phyloP scores from a whole-genome alignment of 2,888 invertebrate species.

The Clistopyga incitator region DNA sequence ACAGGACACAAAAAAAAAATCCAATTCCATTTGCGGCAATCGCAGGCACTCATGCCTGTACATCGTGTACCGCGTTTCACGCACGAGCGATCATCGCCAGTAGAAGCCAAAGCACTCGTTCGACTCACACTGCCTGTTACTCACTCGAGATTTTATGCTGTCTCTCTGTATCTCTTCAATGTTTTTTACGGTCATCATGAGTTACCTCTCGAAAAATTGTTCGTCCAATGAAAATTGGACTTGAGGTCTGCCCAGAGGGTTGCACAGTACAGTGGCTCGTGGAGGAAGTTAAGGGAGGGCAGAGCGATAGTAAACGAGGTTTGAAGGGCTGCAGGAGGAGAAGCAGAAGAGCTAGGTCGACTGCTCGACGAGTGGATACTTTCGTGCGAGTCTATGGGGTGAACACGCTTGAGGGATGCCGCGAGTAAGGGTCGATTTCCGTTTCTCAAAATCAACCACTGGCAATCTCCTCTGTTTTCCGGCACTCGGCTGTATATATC shows the following conservation, averaged over 20 bases:
- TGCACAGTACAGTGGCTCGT: conserved; percentile 7
- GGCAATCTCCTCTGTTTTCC: conserved; percentile 54
- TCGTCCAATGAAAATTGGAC: conserved; percentile 56
- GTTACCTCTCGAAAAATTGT: conserved; percentile 53
- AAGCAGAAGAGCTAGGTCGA: conserved; percentile 8
- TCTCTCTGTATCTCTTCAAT: conserved; percentile 20
- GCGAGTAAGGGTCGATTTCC: conserved; percentile 60
- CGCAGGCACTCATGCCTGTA: conserved; percentile 13
- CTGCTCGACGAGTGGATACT: conserved; percentile 55
- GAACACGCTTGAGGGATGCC: conserved; percentile 54
- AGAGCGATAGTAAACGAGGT: conserved; percentile 36
- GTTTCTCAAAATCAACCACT: conserved; percentile 61
- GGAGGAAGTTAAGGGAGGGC: conserved; percentile 4
- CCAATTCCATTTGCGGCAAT: conserved; percentile 19
- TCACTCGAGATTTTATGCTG: conserved; percentile 20
- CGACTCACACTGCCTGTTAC: neutral
- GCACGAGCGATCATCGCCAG: conserved; percentile 27
- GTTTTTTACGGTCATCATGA: conserved; percentile 48
- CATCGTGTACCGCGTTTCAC: conserved; percentile 14
- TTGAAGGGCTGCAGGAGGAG: conserved; percentile 24
- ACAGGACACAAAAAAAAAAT: conserved; percentile 1
- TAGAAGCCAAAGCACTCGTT: neutral
- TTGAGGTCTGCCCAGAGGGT: conserved; percentile 14
- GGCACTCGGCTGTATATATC: conserved; percentile 40
- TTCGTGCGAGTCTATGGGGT: conserved; percentile 17